phyloP scores from a whole-genome alignment of 2,797 vertebrate genomes.

The Dendrocincla fuliginosa region DNA sequence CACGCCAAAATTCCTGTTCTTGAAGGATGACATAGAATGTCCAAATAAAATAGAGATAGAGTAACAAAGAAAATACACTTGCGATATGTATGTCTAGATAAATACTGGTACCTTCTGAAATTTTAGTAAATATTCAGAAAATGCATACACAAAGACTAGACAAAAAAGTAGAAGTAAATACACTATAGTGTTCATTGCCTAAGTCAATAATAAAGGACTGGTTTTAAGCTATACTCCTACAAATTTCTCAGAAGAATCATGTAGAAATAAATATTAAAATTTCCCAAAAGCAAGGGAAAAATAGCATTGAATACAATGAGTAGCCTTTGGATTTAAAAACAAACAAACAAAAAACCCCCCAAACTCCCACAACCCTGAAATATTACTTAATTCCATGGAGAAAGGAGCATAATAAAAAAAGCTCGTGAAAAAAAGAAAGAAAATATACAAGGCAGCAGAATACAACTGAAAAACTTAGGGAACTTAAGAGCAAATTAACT shows the following conservation, averaged over 20 bases:
- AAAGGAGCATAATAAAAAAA: not conserved
- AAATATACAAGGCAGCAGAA: not conserved
- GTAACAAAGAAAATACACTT: not conserved
- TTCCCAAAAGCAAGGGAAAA: not conserved
- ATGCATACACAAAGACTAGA: not conserved
- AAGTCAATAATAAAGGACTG: not conserved
- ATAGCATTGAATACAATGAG: not conserved
- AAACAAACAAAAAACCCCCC: too few relatives aligned
- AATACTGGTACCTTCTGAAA: not conserved
- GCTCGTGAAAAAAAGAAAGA: not conserved
- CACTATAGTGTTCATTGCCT: not conserved
- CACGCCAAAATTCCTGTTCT: not conserved
- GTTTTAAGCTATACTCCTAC: not conserved
- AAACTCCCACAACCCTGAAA: not conserved
- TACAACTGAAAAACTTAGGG: not conserved
- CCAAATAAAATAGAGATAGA: not conserved
- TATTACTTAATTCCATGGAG: not conserved
- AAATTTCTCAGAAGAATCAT: not conserved
- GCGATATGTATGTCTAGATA: not conserved
- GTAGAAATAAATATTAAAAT: not conserved
- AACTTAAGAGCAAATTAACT: not conserved
- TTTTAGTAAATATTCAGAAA: not conserved
- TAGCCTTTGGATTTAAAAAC: not conserved
- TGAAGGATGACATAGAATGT: not conserved
- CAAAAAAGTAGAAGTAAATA: not conserved